Evolutionary conservation across 2,888 invertebrate genomes (phyloP).

Genomic region (Polymixis lichenea): DNA sequence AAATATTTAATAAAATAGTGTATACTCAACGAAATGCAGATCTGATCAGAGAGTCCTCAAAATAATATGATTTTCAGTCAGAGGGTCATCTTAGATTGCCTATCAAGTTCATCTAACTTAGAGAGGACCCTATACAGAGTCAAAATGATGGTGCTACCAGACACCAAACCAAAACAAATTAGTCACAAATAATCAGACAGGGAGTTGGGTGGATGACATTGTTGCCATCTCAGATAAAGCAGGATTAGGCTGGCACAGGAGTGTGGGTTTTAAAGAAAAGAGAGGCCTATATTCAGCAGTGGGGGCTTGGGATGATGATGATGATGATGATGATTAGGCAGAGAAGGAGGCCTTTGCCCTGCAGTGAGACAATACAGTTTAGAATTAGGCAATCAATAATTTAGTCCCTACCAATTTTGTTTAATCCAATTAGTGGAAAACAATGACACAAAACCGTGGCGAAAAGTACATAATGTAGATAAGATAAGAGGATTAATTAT

Average conservation of each 20-base stretch:
- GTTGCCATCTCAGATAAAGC: no score
- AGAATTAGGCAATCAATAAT: not conserved
- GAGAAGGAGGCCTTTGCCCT: no score
- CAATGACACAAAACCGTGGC: not conserved
- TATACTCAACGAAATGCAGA: not conserved
- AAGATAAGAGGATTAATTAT: conserved; percentile 16
- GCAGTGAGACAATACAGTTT: no score
- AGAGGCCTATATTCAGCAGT: no score
- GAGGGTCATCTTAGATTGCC: not conserved
- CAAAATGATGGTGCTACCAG: not conserved
- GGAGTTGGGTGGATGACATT: no score
- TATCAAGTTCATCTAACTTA: not conserved
- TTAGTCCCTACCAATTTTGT: not conserved
- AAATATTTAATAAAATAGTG: not conserved
- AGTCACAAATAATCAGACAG: not conserved
- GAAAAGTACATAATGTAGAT: conserved; percentile 9
- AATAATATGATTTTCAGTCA: not conserved
- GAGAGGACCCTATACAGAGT: no score
- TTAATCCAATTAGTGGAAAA: not conserved
- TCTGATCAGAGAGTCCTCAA: not conserved
- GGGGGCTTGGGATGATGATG: no score
- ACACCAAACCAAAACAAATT: not conserved
- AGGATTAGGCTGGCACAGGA: no score
- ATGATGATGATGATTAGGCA: no score
- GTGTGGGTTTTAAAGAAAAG: no score